Evolutionary conservation across 2,888 invertebrate species (phyloP), one percentile per base, ranked within the genome.

Genomic region (Microctonus brassicae): DNA sequence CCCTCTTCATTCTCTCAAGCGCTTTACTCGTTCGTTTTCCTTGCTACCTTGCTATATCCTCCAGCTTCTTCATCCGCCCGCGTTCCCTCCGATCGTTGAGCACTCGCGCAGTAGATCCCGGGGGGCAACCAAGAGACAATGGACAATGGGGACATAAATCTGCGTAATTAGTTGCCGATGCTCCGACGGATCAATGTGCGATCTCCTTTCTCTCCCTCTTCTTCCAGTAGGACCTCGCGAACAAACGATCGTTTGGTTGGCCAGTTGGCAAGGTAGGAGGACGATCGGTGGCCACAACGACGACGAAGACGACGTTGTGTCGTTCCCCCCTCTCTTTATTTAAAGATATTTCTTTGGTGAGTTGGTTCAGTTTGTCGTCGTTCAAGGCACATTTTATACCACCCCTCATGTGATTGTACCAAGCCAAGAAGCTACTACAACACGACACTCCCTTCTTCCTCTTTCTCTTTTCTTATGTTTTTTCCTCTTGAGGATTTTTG

Each of bases 111-210:
- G 72, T 65, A 53, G 34, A 52, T 65, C 65, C 60, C 39, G 60
- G 70, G 17, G 47, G 47, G 47, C 47, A 47, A 29, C 66, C 34
- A 90, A 90, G 87, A 91, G 92, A 94, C 94, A 94, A 94, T 94
- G 94, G 92, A 94, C 94, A 95, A 95, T 95, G 93, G 94, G 91
- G 90, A 93, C 93, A 95, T 95, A 95, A 95, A 95, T 95, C 94
- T 94, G 93, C 93, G 94, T 95, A 95, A 95, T 95, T 95, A 94
- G 94, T 93, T 93, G 92, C 91, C 89, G 90, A 90, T 89, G 89
- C 89, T 85, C 88, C 81, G 81, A 83, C 84, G 87, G 87, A 87
- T 87, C 87, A 83, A 86, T 85, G 86, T 83, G 86, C 87, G 86
- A 87, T 87, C 87, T 87, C 84, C 82, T 86, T 87, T 79, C 76